Percentiles rank a stretch among this genome's conserved stretches.
phyloP scores from a whole-genome alignment of 2,797 vertebrate species.

The Numenius phaeopus region DNA sequence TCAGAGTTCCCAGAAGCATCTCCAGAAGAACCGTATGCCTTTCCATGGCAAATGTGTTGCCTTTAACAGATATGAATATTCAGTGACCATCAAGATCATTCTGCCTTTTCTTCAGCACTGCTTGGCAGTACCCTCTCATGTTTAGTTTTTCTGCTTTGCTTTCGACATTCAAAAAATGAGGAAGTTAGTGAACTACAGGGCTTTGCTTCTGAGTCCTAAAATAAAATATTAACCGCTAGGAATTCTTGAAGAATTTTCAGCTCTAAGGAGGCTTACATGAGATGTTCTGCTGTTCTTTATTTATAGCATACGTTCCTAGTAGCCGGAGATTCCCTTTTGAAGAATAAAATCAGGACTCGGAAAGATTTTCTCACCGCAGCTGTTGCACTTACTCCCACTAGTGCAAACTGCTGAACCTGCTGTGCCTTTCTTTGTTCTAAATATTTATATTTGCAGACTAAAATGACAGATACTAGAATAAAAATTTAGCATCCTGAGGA shows the following conservation, averaged over 20 bases:
- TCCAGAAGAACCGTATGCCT: background rate
- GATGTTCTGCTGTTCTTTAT: conserved; percentile 42
- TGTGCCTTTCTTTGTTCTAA: conserved; percentile 31
- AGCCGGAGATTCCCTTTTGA: conserved; percentile 42
- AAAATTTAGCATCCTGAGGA: background rate
- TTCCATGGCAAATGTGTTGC: background rate
- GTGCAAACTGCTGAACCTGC: background rate
- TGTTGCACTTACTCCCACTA: conserved; percentile 37
- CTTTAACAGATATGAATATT: background rate
- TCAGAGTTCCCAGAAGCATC: background rate
- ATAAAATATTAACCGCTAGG: conserved; percentile 33
- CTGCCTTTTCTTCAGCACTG: background rate
- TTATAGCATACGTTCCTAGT: background rate
- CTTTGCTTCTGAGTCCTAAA: background rate
- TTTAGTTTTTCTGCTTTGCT: background rate
- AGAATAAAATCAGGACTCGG: conserved; percentile 48
- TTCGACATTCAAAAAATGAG: background rate
- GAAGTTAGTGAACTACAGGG: background rate
- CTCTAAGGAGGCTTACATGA: conserved; percentile 28
- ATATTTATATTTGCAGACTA: conserved; percentile 53
- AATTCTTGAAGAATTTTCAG: conserved; percentile 16
- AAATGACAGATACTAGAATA: conserved; percentile 35
- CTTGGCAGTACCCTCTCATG: background rate
- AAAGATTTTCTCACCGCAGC: background rate
- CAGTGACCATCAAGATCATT: background rate